phyloP scores from a whole-genome alignment of 1,140 invertebrate species.

The Palaemon carinicauda region DNA sequence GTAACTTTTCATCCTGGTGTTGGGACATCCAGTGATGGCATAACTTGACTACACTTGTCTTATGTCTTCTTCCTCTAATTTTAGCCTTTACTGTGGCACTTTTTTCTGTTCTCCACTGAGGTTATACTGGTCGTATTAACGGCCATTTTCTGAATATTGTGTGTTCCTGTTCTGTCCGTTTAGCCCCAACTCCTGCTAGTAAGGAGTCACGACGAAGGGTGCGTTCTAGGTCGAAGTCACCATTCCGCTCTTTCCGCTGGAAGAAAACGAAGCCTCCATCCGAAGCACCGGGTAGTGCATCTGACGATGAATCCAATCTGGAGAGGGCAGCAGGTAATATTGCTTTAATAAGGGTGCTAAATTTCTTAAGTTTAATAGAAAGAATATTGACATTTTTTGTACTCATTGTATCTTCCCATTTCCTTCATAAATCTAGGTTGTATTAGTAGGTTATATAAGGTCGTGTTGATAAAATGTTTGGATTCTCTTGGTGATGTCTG shows the following conservation, averaged over 20 bases:
- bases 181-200: conserved; percentile 60
- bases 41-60: background rate
- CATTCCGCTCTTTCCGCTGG: conserved; percentile 90
- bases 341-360: background rate
- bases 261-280: conserved; percentile 71
- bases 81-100: background rate
- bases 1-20: conserved; percentile 27
- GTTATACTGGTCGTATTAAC: conserved; percentile 9
- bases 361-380: conserved; percentile 61
- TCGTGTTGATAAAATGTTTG: too few species aligned
- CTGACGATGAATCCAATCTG: conserved; percentile 79
- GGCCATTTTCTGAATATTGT: conserved; percentile 48
- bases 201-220: conserved; percentile 72
- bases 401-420: background rate
- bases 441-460: too few species aligned
- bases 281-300: conserved; percentile 71
- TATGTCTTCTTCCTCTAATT: background rate
- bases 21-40: conserved; percentile 33
- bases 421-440: conserved; percentile 17
- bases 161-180: conserved; percentile 51
- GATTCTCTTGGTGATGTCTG: background rate
- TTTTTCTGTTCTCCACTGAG: conserved; percentile 41
- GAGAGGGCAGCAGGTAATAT: conserved; percentile 67
- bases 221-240: conserved; percentile 85
- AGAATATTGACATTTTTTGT: background rate